Evolutionary conservation across 2,888 invertebrate species (phyloP), one percentile per base, ranked within the genome.

Genomic region (Meteorus cinctellus): DNA sequence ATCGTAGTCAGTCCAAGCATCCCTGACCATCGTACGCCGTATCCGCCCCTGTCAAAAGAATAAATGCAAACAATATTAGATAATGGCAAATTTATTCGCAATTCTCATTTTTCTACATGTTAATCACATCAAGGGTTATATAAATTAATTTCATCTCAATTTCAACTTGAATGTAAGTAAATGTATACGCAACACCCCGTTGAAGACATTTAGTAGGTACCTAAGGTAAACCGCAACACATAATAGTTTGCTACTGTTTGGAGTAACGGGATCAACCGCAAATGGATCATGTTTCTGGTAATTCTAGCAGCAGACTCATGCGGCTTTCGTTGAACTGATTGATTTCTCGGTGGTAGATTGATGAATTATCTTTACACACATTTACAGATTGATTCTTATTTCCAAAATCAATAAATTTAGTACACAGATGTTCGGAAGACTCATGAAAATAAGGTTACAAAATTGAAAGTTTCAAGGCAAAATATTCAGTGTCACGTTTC

Each of bases 1-100:
- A 85, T 87, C 87, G 85, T 86, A 87, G 85, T 85, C 86, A 87
- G 89, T 87, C 85, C 89, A 86, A 89, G 86, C 89, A 89, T 89
- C 89, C 87, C 89, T 94, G 92, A 94, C 94, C 94, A 94, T 94
- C 94, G 94, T 94, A 94, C 94, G 94, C 94, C 94, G 94, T 93
- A 93, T 94, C 94, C 94, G 93, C 94, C 94, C 94, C 94, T 94
- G 91, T 69, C 90, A 92, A 19, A 8, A 48, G 12, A 70, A 59
- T 36, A 69, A 41, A 45, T 1, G 62, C 14, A 14, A 67, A 27
- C 1, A 6, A 29, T 14, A 27, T 45, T 41, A 45, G 27, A 67
- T 29, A 16, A n/a, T 19, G 5, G n/a, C 55, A 55, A 19, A n/a
- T 24, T 48, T 16, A 55, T 55, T 55, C 10, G 10, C 8, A 55